phyloP scores from a whole-genome alignment of 2,888 invertebrate species.

The Venusia cambrica region DNA sequence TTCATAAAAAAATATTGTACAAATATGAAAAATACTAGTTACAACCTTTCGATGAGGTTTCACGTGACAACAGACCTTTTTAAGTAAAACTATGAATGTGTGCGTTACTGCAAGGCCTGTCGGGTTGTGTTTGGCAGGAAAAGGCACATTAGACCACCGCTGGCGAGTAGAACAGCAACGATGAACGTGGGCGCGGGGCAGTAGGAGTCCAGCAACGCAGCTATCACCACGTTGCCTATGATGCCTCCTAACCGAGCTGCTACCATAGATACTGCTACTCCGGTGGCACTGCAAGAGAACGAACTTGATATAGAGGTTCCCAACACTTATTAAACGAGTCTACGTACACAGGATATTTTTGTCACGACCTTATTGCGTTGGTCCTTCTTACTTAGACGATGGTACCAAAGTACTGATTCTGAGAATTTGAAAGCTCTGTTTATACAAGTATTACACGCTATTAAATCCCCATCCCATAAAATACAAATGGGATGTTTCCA shows the following conservation, averaged over 20 bases:
- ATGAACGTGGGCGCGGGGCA: constrained; percentile 96
- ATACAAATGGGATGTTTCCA: no score
- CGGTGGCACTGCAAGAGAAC: constrained; percentile 86
- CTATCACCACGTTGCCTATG: constrained; percentile 92
- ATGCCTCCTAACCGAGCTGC: constrained; percentile 95
- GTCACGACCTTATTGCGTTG: no score
- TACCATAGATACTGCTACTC: constrained; percentile 94
- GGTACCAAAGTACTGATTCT: no score
- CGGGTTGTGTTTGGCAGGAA: constrained; percentile 94
- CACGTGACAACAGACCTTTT: constrained; percentile 35
- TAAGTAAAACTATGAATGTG: no score
- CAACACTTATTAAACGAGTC: neutral
- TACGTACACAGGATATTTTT: no score
- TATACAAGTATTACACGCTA: no score
- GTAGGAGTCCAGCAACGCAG: constrained; percentile 91
- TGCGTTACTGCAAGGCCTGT: constrained; percentile 83
- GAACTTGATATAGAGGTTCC: neutral
- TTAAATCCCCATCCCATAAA: no score
- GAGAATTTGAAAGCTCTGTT: no score
- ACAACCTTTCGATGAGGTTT: constrained; percentile 51
- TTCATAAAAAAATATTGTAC: constrained; percentile 58
- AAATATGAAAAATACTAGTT: constrained; percentile 59
- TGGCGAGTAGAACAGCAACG: constrained; percentile 90
- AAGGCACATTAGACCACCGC: constrained; percentile 93
- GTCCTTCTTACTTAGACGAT: no score